Base-by-base conservation (phyloP, 2,797 vertebrate genomes). In the Cuculus canorus region DNA sequence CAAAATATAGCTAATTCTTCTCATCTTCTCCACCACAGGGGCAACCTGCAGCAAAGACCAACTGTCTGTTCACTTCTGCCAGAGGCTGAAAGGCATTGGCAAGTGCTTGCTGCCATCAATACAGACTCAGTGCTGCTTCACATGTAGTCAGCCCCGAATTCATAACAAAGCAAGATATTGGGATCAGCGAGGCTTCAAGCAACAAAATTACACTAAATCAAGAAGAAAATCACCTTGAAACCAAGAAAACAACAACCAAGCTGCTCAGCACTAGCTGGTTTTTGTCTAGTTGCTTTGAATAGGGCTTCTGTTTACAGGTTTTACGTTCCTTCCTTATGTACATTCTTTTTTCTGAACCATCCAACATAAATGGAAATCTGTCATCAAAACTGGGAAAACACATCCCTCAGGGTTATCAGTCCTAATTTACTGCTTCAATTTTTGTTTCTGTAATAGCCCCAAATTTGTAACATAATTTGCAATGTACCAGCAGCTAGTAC, bases 51-150 rank as follows among this genome's bases (percentile, higher is more conserved):
- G 53, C 64, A 98, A 96, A 84, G 98, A 98, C 95, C 98, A 97
- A 6, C 93, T 98, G 45, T 98, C 98, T 0, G 28, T 82, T 69
- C 96, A 91, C 73, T 98, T 98, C 97, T 98, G 98, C 95, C 97
- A 94, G 94, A 98, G 95, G 41, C 96, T 98, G 72, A 98, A 95
- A 85, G 69, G 75, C 82, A 97, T 98, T 78, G 97, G 97, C 68
- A 98, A 97, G 82, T 98, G 98, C 50, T 88, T 94, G 9, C 24
- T 97, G 89, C 95, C 96, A 0, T 94, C 97, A 0, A 96, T 98
- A 91, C 95, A 92, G 77, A 88, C 84, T 27, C 98, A 98, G 79
- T 98, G 98, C 94, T 98, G 98, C 89, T 66, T 92, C 90, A 97
- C 98, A 0, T 98, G 98, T 82, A 66, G 73, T 10, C 95, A 94